Percentiles rank a stretch among this genome's conserved stretches.
Conservation (phyloP, 1,140 invertebrate genomes). For the Telenomus remus region DNA sequence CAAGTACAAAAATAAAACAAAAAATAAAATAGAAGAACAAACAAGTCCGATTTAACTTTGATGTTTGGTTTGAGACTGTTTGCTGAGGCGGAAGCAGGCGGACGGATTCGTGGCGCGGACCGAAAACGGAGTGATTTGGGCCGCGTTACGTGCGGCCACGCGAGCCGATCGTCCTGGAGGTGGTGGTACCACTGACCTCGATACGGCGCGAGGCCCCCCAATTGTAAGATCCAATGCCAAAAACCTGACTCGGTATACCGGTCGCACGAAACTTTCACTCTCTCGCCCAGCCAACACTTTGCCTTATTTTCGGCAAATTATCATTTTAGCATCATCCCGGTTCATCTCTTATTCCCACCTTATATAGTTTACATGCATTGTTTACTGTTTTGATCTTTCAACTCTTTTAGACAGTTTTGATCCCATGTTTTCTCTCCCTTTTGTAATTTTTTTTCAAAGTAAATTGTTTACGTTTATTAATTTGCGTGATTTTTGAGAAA, state of each 20-base stretch:
- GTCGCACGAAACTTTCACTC: slow-evolving; percentile 72
- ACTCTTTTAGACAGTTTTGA: too few species aligned
- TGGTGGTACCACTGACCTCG: slow-evolving; percentile 74
- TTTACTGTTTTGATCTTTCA: too few species aligned
- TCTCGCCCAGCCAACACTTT: slow-evolving; percentile 48
- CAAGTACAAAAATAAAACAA: neutral
- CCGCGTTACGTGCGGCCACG: slow-evolving; percentile 62
- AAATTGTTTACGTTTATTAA: too few species aligned
- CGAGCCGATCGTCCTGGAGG: slow-evolving; percentile 62
- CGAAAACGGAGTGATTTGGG: slow-evolving; percentile 67
- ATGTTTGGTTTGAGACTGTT: neutral
- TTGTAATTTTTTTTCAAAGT: too few species aligned
- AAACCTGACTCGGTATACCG: slow-evolving; percentile 63
- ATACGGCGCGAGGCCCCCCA: slow-evolving; percentile 69
- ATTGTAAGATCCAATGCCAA: slow-evolving; percentile 73
- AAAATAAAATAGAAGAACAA: too few species aligned
- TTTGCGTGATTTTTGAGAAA: too few species aligned
- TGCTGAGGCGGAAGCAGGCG: neutral
- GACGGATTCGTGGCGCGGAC: slow-evolving; percentile 5
- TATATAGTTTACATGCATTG: too few species aligned
- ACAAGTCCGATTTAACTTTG: too few species aligned
- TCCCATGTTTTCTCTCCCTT: too few species aligned
- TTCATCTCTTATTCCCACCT: slow-evolving; percentile 21
- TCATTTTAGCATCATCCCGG: slow-evolving; percentile 25
- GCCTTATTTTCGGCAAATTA: slow-evolving; percentile 49